These are phyloP conservation scores for Adineta ricciae DNA, from an alignment of 2,888 invertebrate species.

Conservation along the genomic window DNA sequence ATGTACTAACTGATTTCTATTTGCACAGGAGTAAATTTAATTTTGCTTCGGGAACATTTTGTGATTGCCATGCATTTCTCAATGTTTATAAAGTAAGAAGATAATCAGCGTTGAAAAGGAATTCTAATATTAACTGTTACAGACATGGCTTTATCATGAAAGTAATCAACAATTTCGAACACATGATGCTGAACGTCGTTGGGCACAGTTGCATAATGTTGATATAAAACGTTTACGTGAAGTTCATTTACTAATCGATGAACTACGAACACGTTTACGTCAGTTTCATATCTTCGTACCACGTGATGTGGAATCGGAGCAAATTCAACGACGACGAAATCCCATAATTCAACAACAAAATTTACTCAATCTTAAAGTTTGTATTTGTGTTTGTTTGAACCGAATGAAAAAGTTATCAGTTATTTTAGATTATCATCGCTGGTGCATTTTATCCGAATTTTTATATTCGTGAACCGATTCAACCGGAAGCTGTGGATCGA, in stretches of 20 bases:
- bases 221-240: slow-evolving; percentile 30
- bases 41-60: slow-evolving; percentile 27
- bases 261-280: neutral
- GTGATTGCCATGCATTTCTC: slow-evolving; percentile 29
- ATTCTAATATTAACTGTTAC: neutral
- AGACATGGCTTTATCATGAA: slow-evolving; percentile 16
- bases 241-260: slow-evolving; percentile 22
- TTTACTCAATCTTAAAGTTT: neutral
- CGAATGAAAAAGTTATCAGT: neutral
- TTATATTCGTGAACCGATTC: slow-evolving; percentile 21
- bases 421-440: slow-evolving; percentile 23
- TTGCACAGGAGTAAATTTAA: slow-evolving; percentile 25
- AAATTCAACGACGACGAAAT: neutral
- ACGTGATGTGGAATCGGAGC: neutral
- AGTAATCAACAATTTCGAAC: slow-evolving; percentile 13
- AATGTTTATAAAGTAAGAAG: slow-evolving; percentile 29
- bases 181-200: slow-evolving; percentile 15
- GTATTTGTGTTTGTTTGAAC: neutral
- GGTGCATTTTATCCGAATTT: slow-evolving; percentile 34
- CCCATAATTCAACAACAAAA: neutral
- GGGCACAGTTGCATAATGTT: slow-evolving; percentile 27
- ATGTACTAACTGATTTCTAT: neutral
- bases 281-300: slow-evolving; percentile 8
- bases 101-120: neutral
- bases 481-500: slow-evolving; percentile 19